Evolutionary conservation across 2,888 invertebrate genomes (phyloP), one percentile per base, ranked within the genome.

Genomic region (Acleris emargana): DNA sequence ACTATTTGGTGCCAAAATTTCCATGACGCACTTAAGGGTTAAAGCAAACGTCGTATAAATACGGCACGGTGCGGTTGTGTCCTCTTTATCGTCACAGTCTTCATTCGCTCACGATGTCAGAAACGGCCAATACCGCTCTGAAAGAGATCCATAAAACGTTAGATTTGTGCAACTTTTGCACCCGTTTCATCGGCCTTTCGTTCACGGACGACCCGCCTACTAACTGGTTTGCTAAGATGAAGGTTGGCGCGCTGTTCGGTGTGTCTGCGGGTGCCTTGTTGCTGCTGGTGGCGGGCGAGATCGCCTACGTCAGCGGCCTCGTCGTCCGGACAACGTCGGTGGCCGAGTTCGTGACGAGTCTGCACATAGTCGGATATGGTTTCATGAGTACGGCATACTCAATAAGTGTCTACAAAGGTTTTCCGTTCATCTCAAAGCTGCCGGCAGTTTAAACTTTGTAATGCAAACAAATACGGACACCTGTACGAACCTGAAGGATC

Each of bases 321-420:
- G 71, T 83, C 62, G 55, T 78, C 2, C 73, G 76, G 11, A 76
- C 79, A 0, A 76, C 81, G 0, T 81, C 83, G 1, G 76, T 89
- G 5, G 86, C 81, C 49, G 84, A 84, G 50, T 81, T 87, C 58
- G 78, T 88, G 17, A 79, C 82, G 2, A 79, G 84, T 62, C 73
- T 89, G 67, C 88, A 89, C 67, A 83, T 87, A 62, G 81, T 84
- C 32, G 88, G 88, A 22, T 89, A 89, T 54, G 89, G 83, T 57
- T 77, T 77, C 9, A 84, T 88, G 82, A 87, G 89, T 89, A 70
- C 82, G 83, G 82, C 13, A 11, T 57, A 57, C 25, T 22, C 49
- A 45, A 20, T 58, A 45, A 7, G 55, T n/a, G 53, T 4, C 5
- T 42, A n/a, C 51, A 25, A 47, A 32, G 55, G n/a, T 20, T 53